These are phyloP conservation scores for Macrophya alboannulata DNA, from an alignment of 2,888 invertebrate species.

Conservation along the genomic window DNA sequence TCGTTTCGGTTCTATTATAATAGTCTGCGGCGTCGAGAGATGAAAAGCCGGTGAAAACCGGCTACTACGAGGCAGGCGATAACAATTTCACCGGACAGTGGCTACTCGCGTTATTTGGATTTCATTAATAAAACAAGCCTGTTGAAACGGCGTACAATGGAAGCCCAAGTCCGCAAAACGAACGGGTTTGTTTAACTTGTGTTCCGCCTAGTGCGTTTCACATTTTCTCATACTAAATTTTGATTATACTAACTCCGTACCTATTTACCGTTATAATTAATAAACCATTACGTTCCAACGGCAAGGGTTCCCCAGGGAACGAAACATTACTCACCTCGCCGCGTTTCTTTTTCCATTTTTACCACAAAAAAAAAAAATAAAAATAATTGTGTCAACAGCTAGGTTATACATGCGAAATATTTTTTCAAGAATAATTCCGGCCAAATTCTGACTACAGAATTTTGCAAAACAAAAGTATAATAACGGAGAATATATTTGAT, in stretches of 20 bases:
- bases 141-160: constrained; percentile 30
- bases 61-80: constrained; percentile 45
- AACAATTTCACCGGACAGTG: constrained; percentile 50
- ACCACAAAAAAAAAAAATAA: not conserved
- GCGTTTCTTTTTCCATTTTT: not conserved
- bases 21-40: constrained; percentile 42
- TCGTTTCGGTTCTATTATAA: constrained; percentile 23
- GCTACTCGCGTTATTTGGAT: constrained; percentile 67
- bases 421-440: not conserved
- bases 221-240: constrained; percentile 44
- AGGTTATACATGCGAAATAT: not conserved
- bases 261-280: constrained; percentile 55
- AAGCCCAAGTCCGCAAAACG: constrained; percentile 18
- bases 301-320: not conserved
- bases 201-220: constrained; percentile 39
- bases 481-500: not conserved
- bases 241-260: constrained; percentile 27
- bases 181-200: constrained; percentile 55
- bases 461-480: not conserved
- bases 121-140: constrained; percentile 72
- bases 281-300: not conserved
- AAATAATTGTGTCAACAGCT: not conserved
- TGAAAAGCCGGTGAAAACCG: constrained; percentile 29
- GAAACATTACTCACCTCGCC: not conserved
- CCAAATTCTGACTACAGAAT: not conserved